Percentiles rank a stretch among this genome's conserved stretches.
These are phyloP conservation scores for Triplophysa tibetana DNA, from an alignment of 2,113 vertebrate genomes.

Conservation along the genomic window DNA sequence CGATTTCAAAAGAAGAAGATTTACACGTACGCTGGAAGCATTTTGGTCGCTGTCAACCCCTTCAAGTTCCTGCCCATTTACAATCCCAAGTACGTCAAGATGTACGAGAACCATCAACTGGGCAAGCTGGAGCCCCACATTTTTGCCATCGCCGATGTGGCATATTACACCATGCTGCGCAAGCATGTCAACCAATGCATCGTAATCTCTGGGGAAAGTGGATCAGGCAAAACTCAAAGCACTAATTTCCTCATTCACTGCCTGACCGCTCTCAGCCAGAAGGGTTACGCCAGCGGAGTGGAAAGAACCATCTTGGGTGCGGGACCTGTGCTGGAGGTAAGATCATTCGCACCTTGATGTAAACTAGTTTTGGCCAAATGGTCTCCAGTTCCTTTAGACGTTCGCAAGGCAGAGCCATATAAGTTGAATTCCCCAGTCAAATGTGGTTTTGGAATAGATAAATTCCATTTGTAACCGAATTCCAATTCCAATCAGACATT, in stretches of 20 bases:
- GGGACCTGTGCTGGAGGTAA: conserved; percentile 96
- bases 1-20: conserved; percentile 95
- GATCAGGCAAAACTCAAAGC: conserved; percentile 97
- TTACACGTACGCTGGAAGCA: conserved; percentile 96
- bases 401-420: neutral
- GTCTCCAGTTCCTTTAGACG: neutral
- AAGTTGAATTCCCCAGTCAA: neutral
- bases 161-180: conserved; percentile 94
- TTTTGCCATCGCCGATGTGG: conserved; percentile 94
- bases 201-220: conserved; percentile 97
- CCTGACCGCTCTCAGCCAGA: conserved; percentile 95
- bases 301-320: conserved; percentile 97
- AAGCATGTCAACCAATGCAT: conserved; percentile 94
- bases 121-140: conserved; percentile 97
- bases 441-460: neutral
- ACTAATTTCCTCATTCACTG: conserved; percentile 99
- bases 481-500: no score
- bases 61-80: conserved; percentile 98
- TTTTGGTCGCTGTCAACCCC: conserved; percentile 95
- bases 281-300: conserved; percentile 95
- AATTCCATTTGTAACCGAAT: no score
- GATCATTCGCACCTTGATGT: conserved; percentile 1
- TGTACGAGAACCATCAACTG: conserved; percentile 97
- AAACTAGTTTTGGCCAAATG: neutral
- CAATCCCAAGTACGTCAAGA: conserved; percentile 98